These are phyloP conservation scores for Graptemys geographica DNA, from an alignment of 2,797 vertebrate species.

Conservation along the genomic window DNA sequence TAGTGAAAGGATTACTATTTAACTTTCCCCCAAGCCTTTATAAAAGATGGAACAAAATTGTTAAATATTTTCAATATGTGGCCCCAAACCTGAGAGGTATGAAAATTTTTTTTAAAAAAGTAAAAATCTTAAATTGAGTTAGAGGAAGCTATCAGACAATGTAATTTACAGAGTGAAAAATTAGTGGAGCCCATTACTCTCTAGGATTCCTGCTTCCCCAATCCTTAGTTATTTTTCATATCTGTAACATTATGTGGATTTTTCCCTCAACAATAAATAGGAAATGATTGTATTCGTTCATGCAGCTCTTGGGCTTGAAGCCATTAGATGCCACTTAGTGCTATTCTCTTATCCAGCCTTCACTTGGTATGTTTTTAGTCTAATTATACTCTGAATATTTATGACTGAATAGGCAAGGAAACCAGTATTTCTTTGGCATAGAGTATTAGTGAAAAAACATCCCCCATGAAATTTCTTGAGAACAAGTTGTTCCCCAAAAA, in stretches of 20 bases:
- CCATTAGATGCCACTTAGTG: not conserved
- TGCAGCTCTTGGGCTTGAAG: not conserved
- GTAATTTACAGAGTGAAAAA: not conserved
- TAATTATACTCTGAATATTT: not conserved
- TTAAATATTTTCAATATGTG: not conserved
- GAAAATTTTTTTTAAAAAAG: not conserved
- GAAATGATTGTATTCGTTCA: not conserved
- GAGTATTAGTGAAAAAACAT: not conserved
- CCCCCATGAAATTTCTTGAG: not conserved
- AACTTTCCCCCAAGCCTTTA: not conserved
- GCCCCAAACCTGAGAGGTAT: not conserved
- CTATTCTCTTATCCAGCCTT: not conserved
- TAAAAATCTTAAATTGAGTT: not conserved
- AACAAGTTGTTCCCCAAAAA: not conserved
- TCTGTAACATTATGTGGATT: accelerated
- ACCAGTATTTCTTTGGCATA: not conserved
- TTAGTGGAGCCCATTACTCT: not conserved
- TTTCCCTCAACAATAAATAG: accelerated
- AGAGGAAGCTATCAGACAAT: not conserved
- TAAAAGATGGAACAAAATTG: not conserved
- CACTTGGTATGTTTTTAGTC: not conserved
- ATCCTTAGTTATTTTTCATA: not conserved
- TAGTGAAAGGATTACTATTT: not conserved
- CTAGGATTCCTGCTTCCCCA: not conserved
- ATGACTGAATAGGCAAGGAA: not conserved